These are phyloP conservation scores for Diceros bicornis DNA, from an alignment of 2,797 vertebrate species.

Conservation along the genomic window DNA sequence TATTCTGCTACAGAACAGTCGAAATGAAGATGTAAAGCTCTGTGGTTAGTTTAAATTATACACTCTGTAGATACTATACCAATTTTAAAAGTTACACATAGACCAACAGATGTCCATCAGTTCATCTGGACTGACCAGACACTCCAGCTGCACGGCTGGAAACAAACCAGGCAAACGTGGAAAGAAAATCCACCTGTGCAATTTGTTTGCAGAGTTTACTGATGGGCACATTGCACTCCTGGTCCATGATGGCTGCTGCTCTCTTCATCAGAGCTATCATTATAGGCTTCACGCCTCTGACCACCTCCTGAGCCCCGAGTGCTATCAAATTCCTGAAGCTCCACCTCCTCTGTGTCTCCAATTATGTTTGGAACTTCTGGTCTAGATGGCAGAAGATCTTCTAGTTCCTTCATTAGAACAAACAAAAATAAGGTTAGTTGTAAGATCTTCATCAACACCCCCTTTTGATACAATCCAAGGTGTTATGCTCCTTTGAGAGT, in stretches of 20 bases:
- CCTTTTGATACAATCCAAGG: not conserved
- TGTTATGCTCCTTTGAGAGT: not conserved
- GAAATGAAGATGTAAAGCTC: conserved; percentile 91
- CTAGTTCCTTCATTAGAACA: conserved; percentile 93
- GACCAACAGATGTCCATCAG: conserved; percentile 92
- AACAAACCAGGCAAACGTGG: conserved; percentile 90
- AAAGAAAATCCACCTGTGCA: conserved; percentile 91
- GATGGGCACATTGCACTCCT: conserved; percentile 98
- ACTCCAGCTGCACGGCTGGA: conserved; percentile 88
- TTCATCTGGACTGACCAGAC: conserved; percentile 90
- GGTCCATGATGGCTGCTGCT: conserved; percentile 95
- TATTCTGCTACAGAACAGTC: conserved; percentile 91
- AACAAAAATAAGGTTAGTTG: not conserved
- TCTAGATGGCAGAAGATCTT: conserved; percentile 97
- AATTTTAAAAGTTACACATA: conserved; percentile 95
- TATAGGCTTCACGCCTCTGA: conserved; percentile 97
- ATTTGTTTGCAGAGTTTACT: conserved; percentile 93
- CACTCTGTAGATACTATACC: conserved; percentile 96
- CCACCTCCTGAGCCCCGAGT: conserved; percentile 95
- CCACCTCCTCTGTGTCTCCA: conserved; percentile 97
- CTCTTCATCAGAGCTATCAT: conserved; percentile 98
- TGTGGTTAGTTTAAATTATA: conserved; percentile 97
- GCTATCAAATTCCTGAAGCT: conserved; percentile 97
- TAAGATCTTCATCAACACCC: not conserved
- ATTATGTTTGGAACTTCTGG: conserved; percentile 95